These are phyloP conservation scores for Nylanderia fulva DNA, from an alignment of 1,140 invertebrate species.

Conservation along the genomic window DNA sequence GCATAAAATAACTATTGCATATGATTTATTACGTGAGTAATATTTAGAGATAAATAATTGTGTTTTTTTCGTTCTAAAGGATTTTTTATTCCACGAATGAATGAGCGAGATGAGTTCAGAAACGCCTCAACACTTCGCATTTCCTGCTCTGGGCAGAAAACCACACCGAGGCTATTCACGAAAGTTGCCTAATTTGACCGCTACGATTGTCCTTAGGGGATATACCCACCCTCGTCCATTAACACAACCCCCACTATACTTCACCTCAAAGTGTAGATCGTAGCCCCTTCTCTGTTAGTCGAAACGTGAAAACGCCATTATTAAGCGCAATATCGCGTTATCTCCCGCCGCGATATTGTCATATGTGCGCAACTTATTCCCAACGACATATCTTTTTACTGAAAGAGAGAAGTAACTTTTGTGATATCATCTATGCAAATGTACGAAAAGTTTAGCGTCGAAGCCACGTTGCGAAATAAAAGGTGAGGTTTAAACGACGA, in stretches of 20 bases:
- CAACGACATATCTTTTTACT: neutral
- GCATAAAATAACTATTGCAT: neutral
- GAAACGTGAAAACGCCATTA: conserved; percentile 77
- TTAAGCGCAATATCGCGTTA: conserved; percentile 66
- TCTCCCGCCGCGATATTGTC: conserved; percentile 38
- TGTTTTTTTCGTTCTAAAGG: neutral
- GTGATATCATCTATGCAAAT: conserved; percentile 36
- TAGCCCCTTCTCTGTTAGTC: conserved; percentile 52
- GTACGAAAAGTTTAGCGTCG: conserved; percentile 19
- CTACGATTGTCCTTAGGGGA: conserved; percentile 75
- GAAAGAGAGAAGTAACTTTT: conserved; percentile 35
- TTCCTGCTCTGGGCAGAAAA: conserved; percentile 45
- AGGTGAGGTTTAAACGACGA: conserved; percentile 38
- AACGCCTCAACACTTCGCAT: conserved; percentile 40
- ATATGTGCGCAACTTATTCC: conserved; percentile 60
- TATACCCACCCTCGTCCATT: conserved; percentile 74
- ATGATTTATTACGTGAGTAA: neutral
- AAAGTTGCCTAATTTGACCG: conserved; percentile 76
- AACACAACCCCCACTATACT: conserved; percentile 65
- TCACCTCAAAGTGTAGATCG: conserved; percentile 70
- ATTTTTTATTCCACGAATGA: neutral
- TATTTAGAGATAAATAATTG: neutral
- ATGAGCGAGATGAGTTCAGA: neutral
- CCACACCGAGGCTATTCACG: conserved; percentile 69
- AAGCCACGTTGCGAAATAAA: neutral